A percentile compares a stretch with the other conserved stretches of the same genome.
These are phyloP conservation scores for Diloba caeruleocephala DNA, from an alignment of 2,888 invertebrate species.

Conservation along the genomic window DNA sequence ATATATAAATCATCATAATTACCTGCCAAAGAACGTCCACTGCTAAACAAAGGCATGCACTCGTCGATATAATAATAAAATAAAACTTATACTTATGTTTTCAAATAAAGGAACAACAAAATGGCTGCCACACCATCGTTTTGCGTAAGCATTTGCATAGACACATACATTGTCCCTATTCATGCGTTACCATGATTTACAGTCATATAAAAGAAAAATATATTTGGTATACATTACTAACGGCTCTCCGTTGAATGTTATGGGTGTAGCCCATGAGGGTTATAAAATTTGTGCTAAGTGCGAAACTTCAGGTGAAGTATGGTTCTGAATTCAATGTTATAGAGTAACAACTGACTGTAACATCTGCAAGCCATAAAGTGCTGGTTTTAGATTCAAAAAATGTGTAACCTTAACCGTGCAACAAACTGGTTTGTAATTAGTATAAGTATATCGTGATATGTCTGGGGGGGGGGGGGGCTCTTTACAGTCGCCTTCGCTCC, in stretches of 20 bases:
- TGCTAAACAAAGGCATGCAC: too few species aligned
- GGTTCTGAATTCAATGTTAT: conserved; percentile 8
- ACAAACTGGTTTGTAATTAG: too few species aligned
- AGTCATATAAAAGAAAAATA: conserved; percentile 54
- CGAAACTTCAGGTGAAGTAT: conserved; percentile 6
- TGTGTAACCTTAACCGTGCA: too few species aligned
- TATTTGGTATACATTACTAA: conserved; percentile 52
- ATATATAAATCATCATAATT: too few species aligned
- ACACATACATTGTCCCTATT: conserved; percentile 40
- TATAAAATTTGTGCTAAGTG: conserved; percentile 35
- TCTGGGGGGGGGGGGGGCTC: too few species aligned
- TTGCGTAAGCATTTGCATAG: conserved; percentile 39
- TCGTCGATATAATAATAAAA: too few species aligned
- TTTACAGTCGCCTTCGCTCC: too few species aligned
- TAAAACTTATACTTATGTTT: too few species aligned
- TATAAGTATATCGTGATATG: too few species aligned
- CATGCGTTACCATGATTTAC: conserved; percentile 54
- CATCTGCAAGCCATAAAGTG: not conserved
- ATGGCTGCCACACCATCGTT: conserved; percentile 19
- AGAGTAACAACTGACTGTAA: not conserved
- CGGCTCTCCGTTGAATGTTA: conserved; percentile 39
- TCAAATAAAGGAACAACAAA: conserved; percentile 18
- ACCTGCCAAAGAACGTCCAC: too few species aligned
- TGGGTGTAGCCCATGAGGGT: conserved; percentile 37
- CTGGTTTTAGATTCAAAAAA: too few species aligned